Conservation (phyloP, 2,797 vertebrate genomes). For the Rallus crepitans region DNA sequence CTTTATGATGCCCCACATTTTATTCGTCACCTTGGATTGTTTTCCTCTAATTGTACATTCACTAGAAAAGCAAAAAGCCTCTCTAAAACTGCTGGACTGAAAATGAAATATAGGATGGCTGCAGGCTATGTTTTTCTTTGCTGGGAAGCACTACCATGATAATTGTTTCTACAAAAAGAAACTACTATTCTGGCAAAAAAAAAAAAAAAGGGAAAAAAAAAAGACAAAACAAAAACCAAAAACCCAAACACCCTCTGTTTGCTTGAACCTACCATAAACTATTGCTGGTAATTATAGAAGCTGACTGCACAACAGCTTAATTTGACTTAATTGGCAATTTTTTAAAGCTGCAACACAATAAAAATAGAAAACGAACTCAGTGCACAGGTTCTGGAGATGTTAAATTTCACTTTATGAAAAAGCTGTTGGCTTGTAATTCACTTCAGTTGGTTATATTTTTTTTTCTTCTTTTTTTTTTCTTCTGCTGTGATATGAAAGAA, state of each 20-base stretch:
- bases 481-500: not conserved
- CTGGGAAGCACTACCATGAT: slow-evolving; percentile 69
- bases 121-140: slow-evolving; percentile 75
- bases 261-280: slow-evolving; percentile 77
- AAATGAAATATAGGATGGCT: slow-evolving; percentile 81
- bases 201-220: not conserved
- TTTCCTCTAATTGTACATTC: slow-evolving; percentile 61
- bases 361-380: slow-evolving; percentile 64
- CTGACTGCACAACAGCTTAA: slow-evolving; percentile 73
- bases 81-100: slow-evolving; percentile 83
- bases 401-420: slow-evolving; percentile 67
- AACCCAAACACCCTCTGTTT: slow-evolving; percentile 59
- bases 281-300: slow-evolving; percentile 80
- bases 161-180: slow-evolving; percentile 81
- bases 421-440: slow-evolving; percentile 40
- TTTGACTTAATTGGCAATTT: slow-evolving; percentile 80
- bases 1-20: slow-evolving; percentile 32
- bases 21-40: slow-evolving; percentile 31
- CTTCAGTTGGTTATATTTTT: not conserved
- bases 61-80: slow-evolving; percentile 66
- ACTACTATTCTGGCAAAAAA: slow-evolving; percentile 75
- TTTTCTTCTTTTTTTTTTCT: not conserved
- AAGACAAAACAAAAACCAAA: not conserved
- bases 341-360: slow-evolving; percentile 69
- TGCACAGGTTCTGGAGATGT: slow-evolving; percentile 53